Conservation (phyloP, 1,140 invertebrate species). For the Zaprionus inermis region DNA sequence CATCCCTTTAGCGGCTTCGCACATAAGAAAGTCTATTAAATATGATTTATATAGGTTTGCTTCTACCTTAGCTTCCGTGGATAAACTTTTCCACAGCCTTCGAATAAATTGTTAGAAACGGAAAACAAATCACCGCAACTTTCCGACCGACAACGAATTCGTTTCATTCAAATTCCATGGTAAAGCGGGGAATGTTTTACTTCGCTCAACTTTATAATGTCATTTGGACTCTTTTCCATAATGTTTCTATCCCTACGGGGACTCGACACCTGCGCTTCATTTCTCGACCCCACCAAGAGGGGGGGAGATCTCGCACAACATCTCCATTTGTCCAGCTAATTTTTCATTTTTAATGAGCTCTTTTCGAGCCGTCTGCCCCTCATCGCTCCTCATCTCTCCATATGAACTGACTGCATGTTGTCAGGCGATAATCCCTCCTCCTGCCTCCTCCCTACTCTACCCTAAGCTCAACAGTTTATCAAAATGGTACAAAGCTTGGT, state of each 20-base stretch:
- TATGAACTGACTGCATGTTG: background rate
- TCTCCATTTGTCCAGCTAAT: constrained; percentile 20
- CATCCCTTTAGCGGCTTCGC: constrained; percentile 9
- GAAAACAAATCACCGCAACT: constrained; percentile 1
- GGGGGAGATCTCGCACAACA: background rate
- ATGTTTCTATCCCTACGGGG: background rate
- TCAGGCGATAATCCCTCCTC: constrained; percentile 17
- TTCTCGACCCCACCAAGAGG: background rate
- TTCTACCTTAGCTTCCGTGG: background rate
- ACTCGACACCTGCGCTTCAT: constrained; percentile 20
- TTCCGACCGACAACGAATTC: background rate
- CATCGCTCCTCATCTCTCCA: background rate
- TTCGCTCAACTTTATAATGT: constrained; percentile 10
- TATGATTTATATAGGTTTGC: constrained; percentile 20
- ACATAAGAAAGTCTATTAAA: constrained; percentile 33
- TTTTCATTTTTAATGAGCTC: constrained; percentile 49
- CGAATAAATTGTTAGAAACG: background rate
- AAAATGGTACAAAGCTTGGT: constrained; percentile 31
- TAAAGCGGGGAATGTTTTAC: constrained; percentile 5
- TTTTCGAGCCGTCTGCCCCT: background rate
- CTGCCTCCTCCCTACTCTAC: background rate
- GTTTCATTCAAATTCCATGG: constrained; percentile 16
- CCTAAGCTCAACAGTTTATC: constrained; percentile 32
- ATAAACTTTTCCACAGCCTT: background rate
- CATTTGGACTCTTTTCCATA: constrained; percentile 19